phyloP scores from a whole-genome alignment of 1,140 invertebrate genomes.

The Bombus affinis region DNA sequence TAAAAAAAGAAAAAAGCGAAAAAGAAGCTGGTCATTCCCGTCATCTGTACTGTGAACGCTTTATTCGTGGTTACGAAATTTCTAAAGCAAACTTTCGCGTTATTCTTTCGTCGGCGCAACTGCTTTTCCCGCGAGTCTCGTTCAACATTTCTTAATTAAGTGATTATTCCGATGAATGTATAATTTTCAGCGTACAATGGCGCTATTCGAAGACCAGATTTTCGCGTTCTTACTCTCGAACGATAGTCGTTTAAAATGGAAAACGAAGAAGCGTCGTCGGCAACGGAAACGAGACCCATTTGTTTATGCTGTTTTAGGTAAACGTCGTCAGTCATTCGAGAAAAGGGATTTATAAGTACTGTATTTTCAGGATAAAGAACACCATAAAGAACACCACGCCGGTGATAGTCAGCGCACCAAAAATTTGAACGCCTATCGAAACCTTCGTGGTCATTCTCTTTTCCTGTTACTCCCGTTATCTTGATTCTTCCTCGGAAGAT shows the following conservation, averaged over 20 bases:
- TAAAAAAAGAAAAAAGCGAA: neutral
- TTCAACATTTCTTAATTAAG: constrained; percentile 30
- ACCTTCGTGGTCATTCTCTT: neutral
- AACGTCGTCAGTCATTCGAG: neutral
- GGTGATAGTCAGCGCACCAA: constrained; percentile 22
- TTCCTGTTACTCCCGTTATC: neutral
- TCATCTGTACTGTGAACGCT: constrained; percentile 15
- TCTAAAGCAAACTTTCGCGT: neutral
- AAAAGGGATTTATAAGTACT: neutral
- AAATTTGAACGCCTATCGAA: constrained; percentile 3
- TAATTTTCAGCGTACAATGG: constrained; percentile 9
- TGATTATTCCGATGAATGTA: constrained; percentile 22
- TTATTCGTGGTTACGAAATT: constrained; percentile 13
- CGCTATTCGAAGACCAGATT: neutral
- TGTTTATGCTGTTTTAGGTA: neutral
- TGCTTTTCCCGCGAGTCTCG: neutral
- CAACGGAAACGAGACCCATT: neutral
- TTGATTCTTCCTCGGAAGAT: neutral
- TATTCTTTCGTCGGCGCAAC: neutral
- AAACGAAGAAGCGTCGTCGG: neutral
- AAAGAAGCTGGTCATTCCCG: constrained; percentile 4
- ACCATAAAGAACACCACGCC: neutral
- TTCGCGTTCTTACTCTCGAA: neutral
- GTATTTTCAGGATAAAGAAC: constrained; percentile 12
- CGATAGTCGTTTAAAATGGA: neutral